A percentile compares a stretch with the other conserved stretches of the same genome.
Conservation (phyloP, 2,797 vertebrate species). For the Helicolenus hilgendorfi region DNA sequence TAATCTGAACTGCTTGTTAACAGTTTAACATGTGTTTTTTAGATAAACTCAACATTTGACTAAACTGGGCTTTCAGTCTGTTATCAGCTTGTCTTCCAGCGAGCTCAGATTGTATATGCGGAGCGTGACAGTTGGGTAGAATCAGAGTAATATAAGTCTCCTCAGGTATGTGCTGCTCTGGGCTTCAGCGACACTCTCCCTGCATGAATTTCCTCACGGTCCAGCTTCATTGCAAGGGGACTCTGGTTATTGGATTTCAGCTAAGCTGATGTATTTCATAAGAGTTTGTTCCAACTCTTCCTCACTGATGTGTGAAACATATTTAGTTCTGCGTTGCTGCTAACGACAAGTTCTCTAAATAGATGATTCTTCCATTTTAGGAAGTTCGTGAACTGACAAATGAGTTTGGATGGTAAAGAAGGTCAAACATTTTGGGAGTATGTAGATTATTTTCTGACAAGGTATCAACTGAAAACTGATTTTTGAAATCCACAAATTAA, state of each 20-base stretch:
- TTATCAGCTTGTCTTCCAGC: not conserved
- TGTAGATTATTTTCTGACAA: not conserved
- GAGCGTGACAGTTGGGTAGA: slow-evolving; percentile 15
- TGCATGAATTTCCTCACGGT: slow-evolving; percentile 31
- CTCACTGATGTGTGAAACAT: not conserved
- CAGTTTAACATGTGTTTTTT: not conserved
- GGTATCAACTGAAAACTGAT: not conserved
- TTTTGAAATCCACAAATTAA: not conserved
- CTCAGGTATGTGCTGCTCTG: slow-evolving; percentile 38
- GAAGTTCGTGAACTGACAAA: not conserved
- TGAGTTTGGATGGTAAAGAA: not conserved
- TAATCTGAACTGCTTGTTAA: not conserved
- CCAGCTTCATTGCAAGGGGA: slow-evolving; percentile 21
- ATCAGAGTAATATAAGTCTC: slow-evolving; percentile 40
- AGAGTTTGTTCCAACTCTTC: slow-evolving; percentile 2
- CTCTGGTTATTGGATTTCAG: slow-evolving; percentile 49
- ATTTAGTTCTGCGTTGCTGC: slow-evolving; percentile 21
- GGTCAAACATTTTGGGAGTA: not conserved
- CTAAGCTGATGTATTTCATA: slow-evolving; percentile 38
- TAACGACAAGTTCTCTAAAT: not conserved
- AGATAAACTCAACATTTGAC: not conserved
- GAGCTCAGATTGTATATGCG: not conserved
- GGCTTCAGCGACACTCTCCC: slow-evolving; percentile 30
- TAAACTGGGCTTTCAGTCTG: not conserved
- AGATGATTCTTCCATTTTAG: slow-evolving; percentile 20